Evolutionary conservation across 1,140 invertebrate genomes (phyloP).

Genomic region (Centruroides sculpturatus): DNA sequence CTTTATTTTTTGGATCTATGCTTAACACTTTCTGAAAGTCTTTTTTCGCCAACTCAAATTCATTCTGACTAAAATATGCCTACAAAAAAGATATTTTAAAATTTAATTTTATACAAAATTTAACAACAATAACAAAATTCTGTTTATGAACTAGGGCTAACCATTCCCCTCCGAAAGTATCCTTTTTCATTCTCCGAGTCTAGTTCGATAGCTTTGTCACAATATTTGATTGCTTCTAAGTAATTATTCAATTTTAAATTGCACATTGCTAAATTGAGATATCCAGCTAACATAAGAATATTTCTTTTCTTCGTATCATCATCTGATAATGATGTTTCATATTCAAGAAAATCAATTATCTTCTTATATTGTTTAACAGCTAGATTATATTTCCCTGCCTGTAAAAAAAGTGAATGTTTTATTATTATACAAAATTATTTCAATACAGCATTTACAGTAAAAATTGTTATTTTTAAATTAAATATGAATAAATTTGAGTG

Average conservation of each 20-base stretch:
- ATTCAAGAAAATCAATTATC: slow-evolving; percentile 35
- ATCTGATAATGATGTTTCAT: slow-evolving; percentile 19
- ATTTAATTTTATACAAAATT: not conserved
- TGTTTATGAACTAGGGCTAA: slow-evolving; percentile 20
- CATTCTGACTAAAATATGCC: slow-evolving; percentile 56
- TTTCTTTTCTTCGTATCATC: slow-evolving; percentile 35
- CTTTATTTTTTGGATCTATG: slow-evolving; percentile 64
- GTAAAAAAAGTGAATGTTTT: not conserved
- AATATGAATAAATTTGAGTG: too few relatives aligned
- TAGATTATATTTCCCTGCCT: slow-evolving; percentile 53
- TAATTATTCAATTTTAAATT: slow-evolving; percentile 65
- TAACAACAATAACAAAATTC: too few relatives aligned
- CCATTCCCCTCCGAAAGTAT: slow-evolving; percentile 69
- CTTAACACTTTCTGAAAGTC: slow-evolving; percentile 60
- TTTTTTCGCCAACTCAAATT: slow-evolving; percentile 56
- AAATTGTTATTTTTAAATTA: too few relatives aligned
- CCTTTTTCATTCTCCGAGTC: slow-evolving; percentile 76
- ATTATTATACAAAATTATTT: too few relatives aligned
- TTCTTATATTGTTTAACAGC: slow-evolving; percentile 83
- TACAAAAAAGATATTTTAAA: slow-evolving; percentile 21
- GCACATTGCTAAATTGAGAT: slow-evolving; percentile 75
- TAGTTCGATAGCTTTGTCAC: slow-evolving; percentile 53
- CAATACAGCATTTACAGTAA: too few relatives aligned
- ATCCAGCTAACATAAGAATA: slow-evolving; percentile 47
- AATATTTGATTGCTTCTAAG: slow-evolving; percentile 50